A percentile compares a stretch with the other conserved stretches of the same genome.
These are phyloP conservation scores for Mesochorus sp. DNA, from an alignment of 2,888 invertebrate genomes.

Conservation along the genomic window DNA sequence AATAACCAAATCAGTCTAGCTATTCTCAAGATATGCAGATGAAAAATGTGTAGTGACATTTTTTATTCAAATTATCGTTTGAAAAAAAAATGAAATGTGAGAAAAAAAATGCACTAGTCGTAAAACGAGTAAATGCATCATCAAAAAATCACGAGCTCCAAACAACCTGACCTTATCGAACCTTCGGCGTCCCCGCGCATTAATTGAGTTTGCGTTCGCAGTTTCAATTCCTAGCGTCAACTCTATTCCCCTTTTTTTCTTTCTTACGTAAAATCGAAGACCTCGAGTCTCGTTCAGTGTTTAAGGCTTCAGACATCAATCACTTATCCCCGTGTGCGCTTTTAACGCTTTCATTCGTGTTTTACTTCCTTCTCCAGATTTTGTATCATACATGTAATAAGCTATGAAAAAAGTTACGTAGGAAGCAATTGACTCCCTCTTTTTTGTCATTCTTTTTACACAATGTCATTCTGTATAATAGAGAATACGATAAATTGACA, in stretches of 20 bases:
- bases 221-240: slow-evolving; percentile 23
- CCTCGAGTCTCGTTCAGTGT: slow-evolving; percentile 25
- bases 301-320: slow-evolving; percentile 50
- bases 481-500: too few relatives aligned
- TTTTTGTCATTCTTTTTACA: too few relatives aligned
- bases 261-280: slow-evolving; percentile 60
- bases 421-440: too few relatives aligned
- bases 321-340: background rate
- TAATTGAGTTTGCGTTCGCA: slow-evolving; percentile 56
- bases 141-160: background rate
- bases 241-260: slow-evolving; percentile 12
- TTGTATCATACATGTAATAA: background rate
- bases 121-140: background rate
- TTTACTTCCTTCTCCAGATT: background rate
- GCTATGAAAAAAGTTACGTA: too few relatives aligned
- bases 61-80: too few relatives aligned
- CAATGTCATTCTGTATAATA: too few relatives aligned
- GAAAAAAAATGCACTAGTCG: too few relatives aligned
- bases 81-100: background rate
- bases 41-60: too few relatives aligned
- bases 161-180: slow-evolving; percentile 50
- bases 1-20: too few relatives aligned
- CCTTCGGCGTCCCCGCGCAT: slow-evolving; percentile 35
- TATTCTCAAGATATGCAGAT: too few relatives aligned
- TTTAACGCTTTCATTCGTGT: slow-evolving; percentile 25